These are phyloP conservation scores for Argynnis bischoffii DNA, from an alignment of 2,888 invertebrate species.

Conservation along the genomic window DNA sequence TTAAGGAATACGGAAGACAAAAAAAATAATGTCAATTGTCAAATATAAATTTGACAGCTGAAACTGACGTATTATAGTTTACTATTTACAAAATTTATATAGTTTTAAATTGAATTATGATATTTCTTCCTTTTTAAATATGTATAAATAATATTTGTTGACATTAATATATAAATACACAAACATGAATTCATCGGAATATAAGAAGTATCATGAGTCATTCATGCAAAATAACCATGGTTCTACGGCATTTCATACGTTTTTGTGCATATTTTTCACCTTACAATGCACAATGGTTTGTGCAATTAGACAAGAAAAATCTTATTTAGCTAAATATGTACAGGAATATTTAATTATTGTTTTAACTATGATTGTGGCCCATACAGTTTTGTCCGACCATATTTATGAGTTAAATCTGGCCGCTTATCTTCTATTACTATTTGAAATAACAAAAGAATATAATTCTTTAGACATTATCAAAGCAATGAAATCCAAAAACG, in stretches of 20 bases:
- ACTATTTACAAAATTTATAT: no score
- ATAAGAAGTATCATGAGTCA: slow-evolving; percentile 76
- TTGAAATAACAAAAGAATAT: slow-evolving; percentile 41
- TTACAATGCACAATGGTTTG: slow-evolving; percentile 62
- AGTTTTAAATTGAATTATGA: no score
- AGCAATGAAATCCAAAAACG: slow-evolving; percentile 31
- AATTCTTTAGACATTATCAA: slow-evolving; percentile 23
- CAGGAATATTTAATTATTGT: slow-evolving; percentile 82
- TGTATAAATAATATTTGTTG: slow-evolving; percentile 1
- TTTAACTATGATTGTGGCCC: slow-evolving; percentile 78
- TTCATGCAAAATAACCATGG: slow-evolving; percentile 82
- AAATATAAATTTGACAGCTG: no score
- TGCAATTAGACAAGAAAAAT: slow-evolving; percentile 47
- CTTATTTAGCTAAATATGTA: slow-evolving; percentile 53
- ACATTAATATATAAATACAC: background rate
- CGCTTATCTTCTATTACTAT: slow-evolving; percentile 49
- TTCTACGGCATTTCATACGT: slow-evolving; percentile 77
- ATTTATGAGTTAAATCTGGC: slow-evolving; percentile 59
- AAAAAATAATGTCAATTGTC: no score
- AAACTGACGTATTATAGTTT: no score
- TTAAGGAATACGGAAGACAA: no score
- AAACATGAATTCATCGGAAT: slow-evolving; percentile 62
- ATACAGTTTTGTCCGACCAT: slow-evolving; percentile 76
- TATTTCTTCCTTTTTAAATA: no score
- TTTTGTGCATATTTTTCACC: slow-evolving; percentile 66